Conservation (phyloP, 1,140 invertebrate genomes). For the Prorops nasuta region DNA sequence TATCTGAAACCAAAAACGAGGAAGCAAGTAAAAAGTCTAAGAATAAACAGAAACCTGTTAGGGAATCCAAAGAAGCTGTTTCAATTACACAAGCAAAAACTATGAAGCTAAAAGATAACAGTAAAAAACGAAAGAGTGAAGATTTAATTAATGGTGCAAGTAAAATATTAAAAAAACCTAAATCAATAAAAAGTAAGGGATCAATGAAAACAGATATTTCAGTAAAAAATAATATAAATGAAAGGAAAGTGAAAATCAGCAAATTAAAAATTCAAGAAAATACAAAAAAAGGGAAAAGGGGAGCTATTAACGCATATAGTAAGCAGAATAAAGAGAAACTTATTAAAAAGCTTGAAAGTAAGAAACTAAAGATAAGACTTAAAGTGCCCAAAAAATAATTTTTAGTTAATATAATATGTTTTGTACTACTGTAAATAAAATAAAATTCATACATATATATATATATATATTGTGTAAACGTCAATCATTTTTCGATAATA, state of each 20-base stretch:
- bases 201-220: neutral
- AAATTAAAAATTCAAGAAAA: no score
- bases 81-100: constrained; percentile 14
- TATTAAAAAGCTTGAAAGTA: no score
- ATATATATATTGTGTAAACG: no score
- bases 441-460: no score
- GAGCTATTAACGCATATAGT: no score
- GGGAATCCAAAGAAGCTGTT: neutral
- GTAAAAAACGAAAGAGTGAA: constrained; percentile 3
- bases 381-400: no score
- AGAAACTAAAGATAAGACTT: no score
- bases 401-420: no score
- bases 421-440: no score
- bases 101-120: constrained; percentile 1
- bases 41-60: constrained; percentile 12
- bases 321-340: no score
- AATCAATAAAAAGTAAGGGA: neutral
- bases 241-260: neutral
- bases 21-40: constrained; percentile 6
- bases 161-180: constrained; percentile 1
- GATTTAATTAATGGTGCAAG: constrained; percentile 3
- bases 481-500: no score
- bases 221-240: neutral
- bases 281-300: no score
- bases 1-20: neutral